Evolutionary conservation across 2,888 invertebrate genomes (phyloP), one percentile per base, ranked within the genome.

Genomic region (Macrophya alboannulata): DNA sequence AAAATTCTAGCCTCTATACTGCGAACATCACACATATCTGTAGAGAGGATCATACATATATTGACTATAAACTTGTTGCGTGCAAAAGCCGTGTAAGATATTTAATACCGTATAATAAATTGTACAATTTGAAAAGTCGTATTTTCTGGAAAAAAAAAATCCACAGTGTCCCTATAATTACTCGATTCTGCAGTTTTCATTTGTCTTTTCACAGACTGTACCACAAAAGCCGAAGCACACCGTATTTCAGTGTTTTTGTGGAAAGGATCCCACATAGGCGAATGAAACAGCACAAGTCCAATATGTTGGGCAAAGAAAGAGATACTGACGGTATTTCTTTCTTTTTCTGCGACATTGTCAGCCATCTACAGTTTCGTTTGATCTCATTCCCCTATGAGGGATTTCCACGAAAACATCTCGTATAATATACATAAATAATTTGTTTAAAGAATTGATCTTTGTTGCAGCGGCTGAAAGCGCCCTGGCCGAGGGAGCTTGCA

Each of bases 391-490:
- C n/a, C 55, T n/a, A 55, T 55, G 55, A 55, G 55, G 55, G 17
- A 17, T 6, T n/a, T 55, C 55, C n/a, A 55, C n/a, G 55, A 55
- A 55, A 55, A 55, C n/a, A 55, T 5, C 6, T n/a, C n/a, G 55
- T 55, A n/a, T 55, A n/a, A 55, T 55, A 55, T n/a, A n/a, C 6
- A 55, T 55, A 12, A 62, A 21, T 12, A 12, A 62, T 62, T 43
- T 21, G 15, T 62, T 6, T 10, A 25, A 62, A 43, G 5, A 81
- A 81, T 40, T 17, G 3, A n/a, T 48, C 21, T 83, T 51, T 48
- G 43, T 68, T 83, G 37, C 83, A 83, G 83, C 83, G 12, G 83
- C 48, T 9, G 83, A 83, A 51, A 83, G 31, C 51, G 83, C 83
- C 31, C 48, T 71, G 31, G n/a, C 68, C 15, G 83, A 68, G 10